phyloP scores from a whole-genome alignment of 1,140 invertebrate genomes.

The Aphaenogaster rudis region DNA sequence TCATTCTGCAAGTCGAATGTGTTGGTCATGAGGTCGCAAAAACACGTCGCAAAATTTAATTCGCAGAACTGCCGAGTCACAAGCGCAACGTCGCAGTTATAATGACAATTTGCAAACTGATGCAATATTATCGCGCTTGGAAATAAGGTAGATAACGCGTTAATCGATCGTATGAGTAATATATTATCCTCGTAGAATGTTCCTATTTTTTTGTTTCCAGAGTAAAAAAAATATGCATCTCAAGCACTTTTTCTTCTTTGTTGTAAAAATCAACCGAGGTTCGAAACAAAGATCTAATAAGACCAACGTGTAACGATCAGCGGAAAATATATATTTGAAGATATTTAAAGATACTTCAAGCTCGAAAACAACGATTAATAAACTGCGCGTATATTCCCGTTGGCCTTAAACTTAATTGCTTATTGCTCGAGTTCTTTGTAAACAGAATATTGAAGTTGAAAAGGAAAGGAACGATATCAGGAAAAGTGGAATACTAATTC shows the following conservation, averaged over 20 bases:
- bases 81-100: constrained; percentile 3
- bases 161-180: background rate
- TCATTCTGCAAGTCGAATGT: background rate
- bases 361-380: background rate
- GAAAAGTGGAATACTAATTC: background rate
- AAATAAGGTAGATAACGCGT: background rate
- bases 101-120: background rate
- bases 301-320: background rate
- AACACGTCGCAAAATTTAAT: constrained; percentile 10
- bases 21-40: background rate
- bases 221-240: background rate
- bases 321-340: background rate
- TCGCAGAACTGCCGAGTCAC: constrained; percentile 26
- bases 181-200: background rate
- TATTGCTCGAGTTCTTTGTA: background rate
- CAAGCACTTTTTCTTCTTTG: background rate
- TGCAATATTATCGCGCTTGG: background rate
- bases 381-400: background rate
- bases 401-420: background rate
- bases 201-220: background rate
- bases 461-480: background rate
- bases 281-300: background rate
- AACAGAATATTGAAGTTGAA: background rate
- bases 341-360: background rate
- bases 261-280: background rate